A percentile compares a stretch with the other conserved stretches of the same genome.
These are phyloP conservation scores for Volucella inanis DNA, from an alignment of 2,888 invertebrate species.

Conservation along the genomic window DNA sequence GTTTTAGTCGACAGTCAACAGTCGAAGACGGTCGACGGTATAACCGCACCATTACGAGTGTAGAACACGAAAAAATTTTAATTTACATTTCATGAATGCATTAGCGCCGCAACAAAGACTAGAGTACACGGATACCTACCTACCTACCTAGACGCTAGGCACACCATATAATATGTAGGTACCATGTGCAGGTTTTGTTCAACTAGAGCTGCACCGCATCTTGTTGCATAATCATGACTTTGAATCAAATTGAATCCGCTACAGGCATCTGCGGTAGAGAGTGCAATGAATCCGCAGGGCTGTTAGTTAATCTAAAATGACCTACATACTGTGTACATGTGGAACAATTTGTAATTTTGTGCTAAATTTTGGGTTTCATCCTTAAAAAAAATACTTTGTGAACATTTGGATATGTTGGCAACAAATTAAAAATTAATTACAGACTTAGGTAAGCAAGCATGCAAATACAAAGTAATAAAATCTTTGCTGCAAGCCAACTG, in stretches of 20 bases:
- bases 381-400: too few species aligned
- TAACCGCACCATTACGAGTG: slow-evolving; percentile 48
- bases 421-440: too few species aligned
- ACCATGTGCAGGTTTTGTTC: slow-evolving; percentile 43
- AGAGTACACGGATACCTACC: not conserved
- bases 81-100: slow-evolving; percentile 70
- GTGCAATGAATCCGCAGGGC: too few species aligned
- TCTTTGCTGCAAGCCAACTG: too few species aligned
- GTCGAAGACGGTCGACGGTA: not conserved
- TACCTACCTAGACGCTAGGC: not conserved
- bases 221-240: slow-evolving; percentile 72
- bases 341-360: too few species aligned
- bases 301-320: too few species aligned
- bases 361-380: too few species aligned
- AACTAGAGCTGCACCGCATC: slow-evolving; percentile 68
- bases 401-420: too few species aligned
- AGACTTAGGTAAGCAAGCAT: too few species aligned
- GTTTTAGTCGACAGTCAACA: slow-evolving; percentile 4
- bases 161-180: slow-evolving; percentile 1
- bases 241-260: slow-evolving; percentile 52
- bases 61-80: slow-evolving; percentile 69
- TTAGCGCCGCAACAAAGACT: slow-evolving; percentile 55
- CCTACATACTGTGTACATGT: too few species aligned
- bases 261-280: too few species aligned
- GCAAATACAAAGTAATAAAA: too few species aligned